These are phyloP conservation scores for Hirundo rustica DNA, from an alignment of 2,797 vertebrate species.

Conservation along the genomic window DNA sequence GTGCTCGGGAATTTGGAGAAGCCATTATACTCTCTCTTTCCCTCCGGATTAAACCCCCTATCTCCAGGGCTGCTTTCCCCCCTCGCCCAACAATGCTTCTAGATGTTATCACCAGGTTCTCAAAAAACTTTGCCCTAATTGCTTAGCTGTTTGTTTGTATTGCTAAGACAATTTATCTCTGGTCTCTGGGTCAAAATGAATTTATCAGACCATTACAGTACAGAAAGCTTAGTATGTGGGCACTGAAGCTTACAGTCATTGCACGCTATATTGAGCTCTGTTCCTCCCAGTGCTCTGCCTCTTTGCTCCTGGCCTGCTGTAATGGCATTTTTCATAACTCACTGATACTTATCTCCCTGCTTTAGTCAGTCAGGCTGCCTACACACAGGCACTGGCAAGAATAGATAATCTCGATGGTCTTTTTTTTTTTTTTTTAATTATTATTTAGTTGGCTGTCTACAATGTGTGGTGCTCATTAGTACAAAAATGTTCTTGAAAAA, in stretches of 20 bases:
- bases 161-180: constrained; percentile 72
- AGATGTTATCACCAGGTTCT: constrained; percentile 60
- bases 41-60: constrained; percentile 22
- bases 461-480: neutral
- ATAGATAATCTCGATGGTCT: neutral
- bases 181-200: constrained; percentile 71
- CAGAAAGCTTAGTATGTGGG: constrained; percentile 63
- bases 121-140: constrained; percentile 64
- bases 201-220: constrained; percentile 68
- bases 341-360: constrained; percentile 65
- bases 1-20: constrained; percentile 18
- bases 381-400: neutral
- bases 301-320: constrained; percentile 53
- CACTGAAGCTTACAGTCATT: constrained; percentile 66
- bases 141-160: constrained; percentile 68
- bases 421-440: neutral
- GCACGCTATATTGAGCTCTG: constrained; percentile 60
- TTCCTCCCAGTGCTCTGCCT: constrained; percentile 51
- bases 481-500: neutral
- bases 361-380: constrained; percentile 25
- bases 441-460: constrained; percentile 12
- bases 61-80: constrained; percentile 26
- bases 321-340: constrained; percentile 69
- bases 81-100: constrained; percentile 29
- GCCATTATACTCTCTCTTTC: constrained; percentile 15